Conservation (phyloP, 2,888 invertebrate genomes). For the Cosmia pyralina region DNA sequence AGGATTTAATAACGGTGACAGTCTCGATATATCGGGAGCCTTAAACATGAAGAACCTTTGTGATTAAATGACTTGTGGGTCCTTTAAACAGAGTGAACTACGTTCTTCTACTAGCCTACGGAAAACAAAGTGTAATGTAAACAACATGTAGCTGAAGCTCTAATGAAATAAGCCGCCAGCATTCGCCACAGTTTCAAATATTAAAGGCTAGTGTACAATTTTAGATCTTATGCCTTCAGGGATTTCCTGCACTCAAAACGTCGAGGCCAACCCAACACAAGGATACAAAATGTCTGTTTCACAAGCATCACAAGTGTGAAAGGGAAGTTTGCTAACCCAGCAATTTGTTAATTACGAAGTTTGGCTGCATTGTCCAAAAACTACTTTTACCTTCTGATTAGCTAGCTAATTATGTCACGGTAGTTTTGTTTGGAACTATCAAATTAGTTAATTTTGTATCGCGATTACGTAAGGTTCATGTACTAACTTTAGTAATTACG, state of each 20-base stretch:
- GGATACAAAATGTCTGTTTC: conserved; percentile 50
- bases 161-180: conserved; percentile 28
- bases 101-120: background rate
- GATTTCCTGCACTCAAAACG: conserved; percentile 51
- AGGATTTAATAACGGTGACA: no score
- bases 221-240: conserved; percentile 51
- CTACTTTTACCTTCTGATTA: conserved; percentile 65
- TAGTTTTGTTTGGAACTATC: conserved; percentile 63
- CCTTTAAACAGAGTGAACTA: background rate
- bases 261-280: conserved; percentile 34
- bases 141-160: conserved; percentile 8
- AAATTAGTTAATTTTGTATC: conserved; percentile 69
- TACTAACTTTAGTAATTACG: conserved; percentile 59
- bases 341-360: conserved; percentile 64
- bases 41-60: background rate
- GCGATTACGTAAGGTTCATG: conserved; percentile 64
- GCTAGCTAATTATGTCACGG: conserved; percentile 64
- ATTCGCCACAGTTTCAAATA: conserved; percentile 14
- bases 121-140: conserved; percentile 3
- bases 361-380: conserved; percentile 53
- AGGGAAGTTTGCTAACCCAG: conserved; percentile 47
- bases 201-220: conserved; percentile 42
- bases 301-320: conserved; percentile 49
- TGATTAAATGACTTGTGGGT: background rate
- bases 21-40: no score